phyloP scores from a whole-genome alignment of 2,797 vertebrate species.

The Adelosebastes latens region DNA sequence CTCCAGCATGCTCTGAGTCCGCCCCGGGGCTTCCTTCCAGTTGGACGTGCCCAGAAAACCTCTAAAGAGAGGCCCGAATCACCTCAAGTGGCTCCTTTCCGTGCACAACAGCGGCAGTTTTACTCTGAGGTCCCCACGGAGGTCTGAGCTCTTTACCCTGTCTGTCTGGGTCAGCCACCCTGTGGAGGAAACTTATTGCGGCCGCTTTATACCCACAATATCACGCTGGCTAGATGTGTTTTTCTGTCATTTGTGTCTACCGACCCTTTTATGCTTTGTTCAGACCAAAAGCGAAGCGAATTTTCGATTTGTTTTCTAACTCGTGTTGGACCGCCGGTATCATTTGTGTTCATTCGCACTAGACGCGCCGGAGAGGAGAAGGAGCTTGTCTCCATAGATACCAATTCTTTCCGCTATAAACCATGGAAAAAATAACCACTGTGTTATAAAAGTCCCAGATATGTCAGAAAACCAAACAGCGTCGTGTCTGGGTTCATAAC shows the following conservation, averaged over 20 bases:
- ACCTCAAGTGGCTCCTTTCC: constrained; percentile 1
- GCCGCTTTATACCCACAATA: neutral
- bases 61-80: constrained; percentile 12
- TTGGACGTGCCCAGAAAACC: constrained; percentile 23
- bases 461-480: no score
- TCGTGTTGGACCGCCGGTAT: no score
- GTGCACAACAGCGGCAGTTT: constrained; percentile 8
- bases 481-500: no score
- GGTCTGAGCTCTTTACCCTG: neutral
- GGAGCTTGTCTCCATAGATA: no score
- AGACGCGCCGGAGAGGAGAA: no score
- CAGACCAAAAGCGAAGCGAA: no score
- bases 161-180: neutral
- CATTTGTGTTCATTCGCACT: no score
- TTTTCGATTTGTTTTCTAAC: no score
- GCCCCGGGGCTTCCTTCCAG: constrained; percentile 28
- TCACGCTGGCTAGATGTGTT: neutral
- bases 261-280: neutral
- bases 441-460: no score
- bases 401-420: no score
- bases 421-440: no score
- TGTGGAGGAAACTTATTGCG: constrained; percentile 5
- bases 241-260: neutral
- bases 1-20: constrained; percentile 26
- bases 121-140: neutral